Evolutionary conservation across 2,888 invertebrate species (phyloP).

Genomic region (Ethmia dodecea): DNA sequence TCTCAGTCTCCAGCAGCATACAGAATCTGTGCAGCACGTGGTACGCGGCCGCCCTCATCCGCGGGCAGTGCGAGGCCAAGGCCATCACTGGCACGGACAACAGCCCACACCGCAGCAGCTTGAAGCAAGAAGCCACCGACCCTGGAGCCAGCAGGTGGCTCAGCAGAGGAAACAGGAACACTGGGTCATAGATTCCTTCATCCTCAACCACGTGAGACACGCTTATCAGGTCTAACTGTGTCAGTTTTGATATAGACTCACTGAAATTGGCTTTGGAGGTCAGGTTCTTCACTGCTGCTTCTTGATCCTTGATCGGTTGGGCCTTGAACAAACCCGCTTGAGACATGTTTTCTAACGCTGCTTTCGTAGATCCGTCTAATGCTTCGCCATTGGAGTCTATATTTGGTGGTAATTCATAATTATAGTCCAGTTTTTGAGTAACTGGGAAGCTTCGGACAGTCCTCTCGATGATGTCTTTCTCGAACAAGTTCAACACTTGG

Average conservation of each 20-base stretch:
- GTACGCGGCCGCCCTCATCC: constrained; percentile 84
- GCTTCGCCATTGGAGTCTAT: constrained; percentile 19
- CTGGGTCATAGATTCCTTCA: constrained; percentile 85
- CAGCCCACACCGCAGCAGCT: constrained; percentile 82
- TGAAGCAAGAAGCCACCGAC: constrained; percentile 83
- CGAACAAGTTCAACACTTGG: constrained; percentile 84
- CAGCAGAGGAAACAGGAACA: constrained; percentile 88
- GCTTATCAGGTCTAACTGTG: constrained; percentile 31
- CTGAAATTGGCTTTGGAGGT: constrained; percentile 35
- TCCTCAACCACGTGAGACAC: constrained; percentile 38
- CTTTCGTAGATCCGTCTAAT: constrained; percentile 24
- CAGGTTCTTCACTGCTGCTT: constrained; percentile 33
- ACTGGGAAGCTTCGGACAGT: constrained; percentile 86
- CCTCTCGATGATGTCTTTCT: constrained; percentile 78
- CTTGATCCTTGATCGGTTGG: constrained; percentile 31
- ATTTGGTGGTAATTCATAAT: constrained; percentile 43
- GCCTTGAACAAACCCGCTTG: constrained; percentile 34
- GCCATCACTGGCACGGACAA: constrained; percentile 84
- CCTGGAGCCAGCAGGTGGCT: constrained; percentile 86
- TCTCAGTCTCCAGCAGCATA: constrained; percentile 83
- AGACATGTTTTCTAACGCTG: constrained; percentile 31
- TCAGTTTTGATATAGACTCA: constrained; percentile 24
- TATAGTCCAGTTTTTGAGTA: constrained; percentile 73
- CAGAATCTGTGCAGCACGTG: constrained; percentile 86
- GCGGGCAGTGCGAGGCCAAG: constrained; percentile 81